Evolutionary conservation across 2,113 vertebrate genomes (phyloP).

Genomic region (Anhinga anhinga): DNA sequence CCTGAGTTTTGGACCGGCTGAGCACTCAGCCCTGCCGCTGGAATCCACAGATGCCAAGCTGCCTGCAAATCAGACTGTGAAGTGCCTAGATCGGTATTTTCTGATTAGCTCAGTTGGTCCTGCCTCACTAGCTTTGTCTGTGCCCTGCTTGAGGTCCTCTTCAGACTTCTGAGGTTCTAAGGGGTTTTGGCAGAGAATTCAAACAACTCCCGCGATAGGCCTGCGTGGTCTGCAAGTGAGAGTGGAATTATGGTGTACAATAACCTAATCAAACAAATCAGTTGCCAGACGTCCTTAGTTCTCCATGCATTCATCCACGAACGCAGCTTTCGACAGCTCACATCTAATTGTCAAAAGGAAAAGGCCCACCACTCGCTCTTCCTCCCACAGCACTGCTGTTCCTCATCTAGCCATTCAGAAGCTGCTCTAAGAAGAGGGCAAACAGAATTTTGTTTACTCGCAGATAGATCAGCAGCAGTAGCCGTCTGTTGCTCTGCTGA

Average conservation of each 20-base stretch:
- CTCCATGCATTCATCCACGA: conserved; percentile 10
- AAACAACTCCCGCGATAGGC: neutral
- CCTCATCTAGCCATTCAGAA: neutral
- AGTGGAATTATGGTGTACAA: neutral
- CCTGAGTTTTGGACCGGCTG: neutral
- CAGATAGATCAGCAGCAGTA: neutral
- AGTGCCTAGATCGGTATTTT: neutral
- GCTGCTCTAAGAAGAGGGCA: neutral
- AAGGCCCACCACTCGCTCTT: neutral
- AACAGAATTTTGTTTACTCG: neutral
- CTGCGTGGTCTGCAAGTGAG: neutral
- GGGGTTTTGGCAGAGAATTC: neutral
- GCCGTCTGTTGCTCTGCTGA: neutral
- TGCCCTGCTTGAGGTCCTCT: neutral
- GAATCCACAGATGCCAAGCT: neutral
- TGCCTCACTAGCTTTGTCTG: neutral
- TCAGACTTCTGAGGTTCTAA: neutral
- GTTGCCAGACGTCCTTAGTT: neutral
- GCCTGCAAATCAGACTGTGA: neutral
- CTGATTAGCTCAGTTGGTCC: neutral
- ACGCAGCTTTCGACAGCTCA: conserved; percentile 23
- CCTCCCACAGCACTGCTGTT: neutral
- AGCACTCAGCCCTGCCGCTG: neutral
- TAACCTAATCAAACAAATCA: conserved; percentile 27
- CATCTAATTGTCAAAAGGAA: neutral